A percentile compares a stretch with the other conserved stretches of the same genome.
Evolutionary conservation across 2,113 vertebrate genomes (phyloP).

Genomic region (Notechis scutatus): DNA sequence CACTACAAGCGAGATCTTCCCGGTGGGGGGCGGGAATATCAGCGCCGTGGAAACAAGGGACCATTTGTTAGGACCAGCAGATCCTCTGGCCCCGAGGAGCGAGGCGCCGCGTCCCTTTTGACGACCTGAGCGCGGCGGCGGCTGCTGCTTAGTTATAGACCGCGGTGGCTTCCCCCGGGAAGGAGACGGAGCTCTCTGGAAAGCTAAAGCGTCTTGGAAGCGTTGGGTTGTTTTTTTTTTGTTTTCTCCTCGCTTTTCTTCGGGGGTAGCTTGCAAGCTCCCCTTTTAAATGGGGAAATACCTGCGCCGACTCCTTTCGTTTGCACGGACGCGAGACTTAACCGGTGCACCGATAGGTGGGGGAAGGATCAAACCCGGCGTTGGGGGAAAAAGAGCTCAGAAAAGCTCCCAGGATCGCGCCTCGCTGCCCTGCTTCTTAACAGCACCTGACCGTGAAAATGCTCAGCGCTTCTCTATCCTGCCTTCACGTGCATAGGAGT

Average conservation of each 20-base stretch:
- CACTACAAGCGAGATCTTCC: background rate
- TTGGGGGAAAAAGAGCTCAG: background rate
- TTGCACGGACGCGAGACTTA: background rate
- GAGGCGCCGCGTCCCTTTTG: too few species aligned
- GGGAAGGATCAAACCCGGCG: background rate
- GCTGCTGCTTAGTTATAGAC: background rate
- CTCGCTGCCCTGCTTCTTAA: background rate
- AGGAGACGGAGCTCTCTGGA: background rate
- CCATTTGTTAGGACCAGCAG: background rate
- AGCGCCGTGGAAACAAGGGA: background rate
- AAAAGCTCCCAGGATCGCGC: background rate
- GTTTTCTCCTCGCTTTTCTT: too few species aligned
- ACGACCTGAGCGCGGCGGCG: background rate
- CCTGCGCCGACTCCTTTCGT: background rate
- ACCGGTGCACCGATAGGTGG: background rate
- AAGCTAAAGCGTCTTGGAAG: background rate
- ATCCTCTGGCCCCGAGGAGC: background rate
- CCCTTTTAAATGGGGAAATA: background rate
- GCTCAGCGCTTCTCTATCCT: background rate
- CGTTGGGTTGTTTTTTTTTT: too few species aligned
- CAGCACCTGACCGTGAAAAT: background rate
- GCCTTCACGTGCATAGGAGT: background rate
- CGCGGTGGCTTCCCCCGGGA: too few species aligned
- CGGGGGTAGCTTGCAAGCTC: background rate
- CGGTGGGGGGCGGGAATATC: background rate